Base-by-base conservation (phyloP, 2,888 invertebrate species). In the Epicampocera succincta region DNA sequence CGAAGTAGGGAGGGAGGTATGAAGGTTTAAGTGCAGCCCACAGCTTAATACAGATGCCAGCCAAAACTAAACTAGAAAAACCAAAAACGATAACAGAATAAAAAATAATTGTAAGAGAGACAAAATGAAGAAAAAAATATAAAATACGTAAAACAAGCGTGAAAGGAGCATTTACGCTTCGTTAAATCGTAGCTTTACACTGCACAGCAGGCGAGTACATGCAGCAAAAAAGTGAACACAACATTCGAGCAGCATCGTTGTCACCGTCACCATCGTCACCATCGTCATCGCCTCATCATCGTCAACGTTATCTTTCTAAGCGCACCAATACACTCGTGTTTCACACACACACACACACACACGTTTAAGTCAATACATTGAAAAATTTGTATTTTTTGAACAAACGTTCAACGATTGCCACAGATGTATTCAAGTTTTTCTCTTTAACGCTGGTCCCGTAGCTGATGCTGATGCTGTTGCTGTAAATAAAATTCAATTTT, bases 141-240 rank as follows among this genome's bases (percentile, higher is more conserved):
- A 73, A 74, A 82, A 82, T 72, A 78, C 69, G 82, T 78, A 82
- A 78, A 82, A 82, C 71, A 82, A 82, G 78, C 82, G 82, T 82
- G 82, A 82, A 82, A 82, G 78, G 82, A 82, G 78, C 82, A 82
- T 74, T 82, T 71, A 82, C 78, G 82, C 82, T 82, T 82, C 82
- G 82, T 82, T 82, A 82, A 82, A 72, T 82, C 82, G 52, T 15
- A 66, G 78, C 66, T 71, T 54, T 38, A 13, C 46, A 61, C 48
- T 42, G 19, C 29, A 71, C 60, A 71, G 60, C 71, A 50, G 15
- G 66, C 38, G 58, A 13, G n/a, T 50, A 73, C 0, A 60, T n/a
- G 40, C 3, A 38, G 38, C 17, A 61, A 11, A 63, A 17, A 33
- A 4, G 12, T n/a, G 15, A n/a, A 25, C 42, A 48, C 11, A 17